Percentiles rank a stretch among this genome's conserved stretches.
Evolutionary conservation across 1,140 invertebrate genomes (phyloP).

Genomic region (Nebria ingens): DNA sequence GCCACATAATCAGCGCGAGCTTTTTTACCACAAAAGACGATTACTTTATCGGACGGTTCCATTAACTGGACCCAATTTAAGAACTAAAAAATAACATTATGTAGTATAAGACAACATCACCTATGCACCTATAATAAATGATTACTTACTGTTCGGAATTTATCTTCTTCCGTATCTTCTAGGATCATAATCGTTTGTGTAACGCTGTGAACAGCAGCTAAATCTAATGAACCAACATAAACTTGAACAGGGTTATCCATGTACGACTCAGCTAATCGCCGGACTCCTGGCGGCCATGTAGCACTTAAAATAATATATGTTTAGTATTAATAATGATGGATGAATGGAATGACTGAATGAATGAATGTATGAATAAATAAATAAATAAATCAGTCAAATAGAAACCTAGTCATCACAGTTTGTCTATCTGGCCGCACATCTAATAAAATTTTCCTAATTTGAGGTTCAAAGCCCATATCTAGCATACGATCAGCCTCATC

Average conservation of each 20-base stretch:
- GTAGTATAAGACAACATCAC: slow-evolving; percentile 85
- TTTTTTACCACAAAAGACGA: slow-evolving; percentile 97
- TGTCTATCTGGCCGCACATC: slow-evolving; percentile 82
- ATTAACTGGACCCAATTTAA: slow-evolving; percentile 62
- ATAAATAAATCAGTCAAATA: slow-evolving; percentile 98
- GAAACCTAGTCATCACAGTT: slow-evolving; percentile 99
- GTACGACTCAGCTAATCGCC: slow-evolving; percentile 69
- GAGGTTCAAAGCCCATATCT: slow-evolving; percentile 99
- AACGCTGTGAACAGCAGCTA: slow-evolving; percentile 98
- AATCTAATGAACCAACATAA: slow-evolving; percentile 91
- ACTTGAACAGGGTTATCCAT: slow-evolving; percentile 83
- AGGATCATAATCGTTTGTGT: slow-evolving; percentile 94
- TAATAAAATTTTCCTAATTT: slow-evolving; percentile 94
- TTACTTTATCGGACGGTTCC: slow-evolving; percentile 63
- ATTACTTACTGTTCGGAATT: slow-evolving; percentile 94
- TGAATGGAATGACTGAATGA: not conserved
- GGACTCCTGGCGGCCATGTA: slow-evolving; percentile 79
- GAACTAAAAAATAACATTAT: slow-evolving; percentile 90
- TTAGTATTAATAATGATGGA: too few relatives aligned
- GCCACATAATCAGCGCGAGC: slow-evolving; percentile 92
- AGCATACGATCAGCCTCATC: slow-evolving; percentile 87
- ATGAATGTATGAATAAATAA: slow-evolving; percentile 32
- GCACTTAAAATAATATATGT: slow-evolving; percentile 55
- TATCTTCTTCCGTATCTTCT: slow-evolving; percentile 99
- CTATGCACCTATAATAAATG: slow-evolving; percentile 66